Percentiles rank a stretch among this genome's conserved stretches.
Evolutionary conservation across 2,797 vertebrate species (phyloP).

Genomic region (Fratercula arctica): DNA sequence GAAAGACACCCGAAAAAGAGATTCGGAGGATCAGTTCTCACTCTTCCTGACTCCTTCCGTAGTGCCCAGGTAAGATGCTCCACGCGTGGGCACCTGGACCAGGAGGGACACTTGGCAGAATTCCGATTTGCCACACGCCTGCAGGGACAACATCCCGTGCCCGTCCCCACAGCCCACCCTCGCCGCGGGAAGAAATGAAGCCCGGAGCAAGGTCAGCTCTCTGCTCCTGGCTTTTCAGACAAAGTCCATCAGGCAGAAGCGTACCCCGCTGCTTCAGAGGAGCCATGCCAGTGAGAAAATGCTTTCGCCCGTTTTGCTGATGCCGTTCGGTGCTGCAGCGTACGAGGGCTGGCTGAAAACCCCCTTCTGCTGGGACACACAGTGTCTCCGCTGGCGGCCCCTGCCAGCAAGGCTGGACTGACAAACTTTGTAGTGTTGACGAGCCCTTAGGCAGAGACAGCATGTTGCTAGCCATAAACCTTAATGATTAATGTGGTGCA

Average conservation of each 20-base stretch:
- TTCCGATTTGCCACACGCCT: not conserved
- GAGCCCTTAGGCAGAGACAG: conserved; percentile 20
- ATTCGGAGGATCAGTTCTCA: not conserved
- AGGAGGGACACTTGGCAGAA: not conserved
- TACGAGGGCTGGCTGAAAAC: not conserved
- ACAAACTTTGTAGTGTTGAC: not conserved
- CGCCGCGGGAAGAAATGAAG: not conserved
- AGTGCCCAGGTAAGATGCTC: not conserved
- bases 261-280: not conserved
- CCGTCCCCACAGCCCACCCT: not conserved
- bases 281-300: not conserved
- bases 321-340: not conserved
- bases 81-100: rapidly evolving
- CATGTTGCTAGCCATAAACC: not conserved
- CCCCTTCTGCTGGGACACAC: not conserved
- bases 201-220: not conserved
- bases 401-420: not conserved
- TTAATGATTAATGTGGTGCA: not conserved
- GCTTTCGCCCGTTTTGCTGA: not conserved
- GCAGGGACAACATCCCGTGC: not conserved
- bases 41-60: rapidly evolving
- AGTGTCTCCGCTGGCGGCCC: not conserved
- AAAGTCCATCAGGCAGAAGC: not conserved
- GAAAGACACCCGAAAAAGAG: not conserved
- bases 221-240: not conserved